Evolutionary conservation across 2,888 invertebrate genomes (phyloP).

Genomic region (Leptarthrus brevirostris): DNA sequence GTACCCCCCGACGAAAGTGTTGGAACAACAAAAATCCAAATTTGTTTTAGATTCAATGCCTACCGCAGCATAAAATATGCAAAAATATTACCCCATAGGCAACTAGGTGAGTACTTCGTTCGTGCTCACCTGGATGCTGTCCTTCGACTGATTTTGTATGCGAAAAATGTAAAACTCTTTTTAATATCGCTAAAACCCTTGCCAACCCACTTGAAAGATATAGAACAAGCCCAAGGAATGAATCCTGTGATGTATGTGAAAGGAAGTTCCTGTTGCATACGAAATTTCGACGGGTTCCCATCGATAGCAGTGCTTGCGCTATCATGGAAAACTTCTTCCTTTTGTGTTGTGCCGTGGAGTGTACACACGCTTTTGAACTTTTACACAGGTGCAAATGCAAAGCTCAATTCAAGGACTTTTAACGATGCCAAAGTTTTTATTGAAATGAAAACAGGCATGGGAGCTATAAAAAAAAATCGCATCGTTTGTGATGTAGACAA

Average conservation of each 20-base stretch:
- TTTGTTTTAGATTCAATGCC: neutral
- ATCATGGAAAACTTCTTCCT: too few relatives aligned
- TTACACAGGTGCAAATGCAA: too few relatives aligned
- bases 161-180: neutral
- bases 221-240: neutral
- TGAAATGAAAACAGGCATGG: too few relatives aligned
- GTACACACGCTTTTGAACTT: too few relatives aligned
- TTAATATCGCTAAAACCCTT: neutral
- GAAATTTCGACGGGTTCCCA: conserved; percentile 6
- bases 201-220: conserved; percentile 7
- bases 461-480: too few relatives aligned
- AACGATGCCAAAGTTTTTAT: too few relatives aligned
- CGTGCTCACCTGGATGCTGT: neutral
- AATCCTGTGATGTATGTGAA: neutral
- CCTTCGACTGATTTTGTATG: neutral
- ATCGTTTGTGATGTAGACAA: too few relatives aligned
- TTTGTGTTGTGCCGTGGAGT: too few relatives aligned
- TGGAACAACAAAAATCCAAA: neutral
- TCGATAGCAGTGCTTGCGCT: neutral
- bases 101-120: too few relatives aligned
- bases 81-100: conserved; percentile 17
- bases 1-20: neutral
- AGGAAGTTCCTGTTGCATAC: conserved; percentile 33
- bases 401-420: too few relatives aligned
- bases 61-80: conserved; percentile 27